These are phyloP conservation scores for Polyploca ridens DNA, from an alignment of 2,888 invertebrate genomes.

Conservation along the genomic window DNA sequence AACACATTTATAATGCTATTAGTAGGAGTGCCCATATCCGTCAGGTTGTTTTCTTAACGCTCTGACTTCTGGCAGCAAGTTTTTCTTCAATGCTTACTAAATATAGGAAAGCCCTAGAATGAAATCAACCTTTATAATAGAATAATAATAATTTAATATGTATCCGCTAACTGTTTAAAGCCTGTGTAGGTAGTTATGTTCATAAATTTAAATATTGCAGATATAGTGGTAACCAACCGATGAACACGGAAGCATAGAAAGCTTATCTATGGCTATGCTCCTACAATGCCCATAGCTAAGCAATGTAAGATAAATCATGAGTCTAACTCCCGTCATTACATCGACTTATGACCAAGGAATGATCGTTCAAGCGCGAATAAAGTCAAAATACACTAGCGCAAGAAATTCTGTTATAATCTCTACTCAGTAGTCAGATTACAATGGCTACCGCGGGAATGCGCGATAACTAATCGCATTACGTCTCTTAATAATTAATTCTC, in stretches of 20 bases:
- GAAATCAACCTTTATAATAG: too few species aligned
- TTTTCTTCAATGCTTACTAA: too few species aligned
- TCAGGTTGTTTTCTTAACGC: too few species aligned
- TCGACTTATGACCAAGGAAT: not conserved
- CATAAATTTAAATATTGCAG: not conserved
- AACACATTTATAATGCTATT: too few species aligned
- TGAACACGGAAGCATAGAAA: constrained; percentile 9
- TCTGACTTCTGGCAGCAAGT: too few species aligned
- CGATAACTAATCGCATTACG: constrained; percentile 75
- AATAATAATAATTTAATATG: too few species aligned
- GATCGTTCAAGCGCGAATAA: constrained; percentile 24
- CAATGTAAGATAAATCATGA: not conserved
- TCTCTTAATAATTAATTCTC: constrained; percentile 74
- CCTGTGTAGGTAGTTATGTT: too few species aligned
- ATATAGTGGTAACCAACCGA: constrained; percentile 7
- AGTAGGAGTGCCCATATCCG: too few species aligned
- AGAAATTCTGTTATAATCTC: constrained; percentile 42
- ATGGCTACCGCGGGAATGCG: constrained; percentile 63
- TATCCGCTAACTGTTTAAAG: not conserved
- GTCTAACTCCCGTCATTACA: not conserved
- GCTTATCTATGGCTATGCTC: not conserved
- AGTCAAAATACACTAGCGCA: constrained; percentile 31
- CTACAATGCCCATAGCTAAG: not conserved
- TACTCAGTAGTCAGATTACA: constrained; percentile 58
- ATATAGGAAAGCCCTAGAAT: too few species aligned